Evolutionary conservation across 2,888 invertebrate genomes (phyloP), one percentile per base, ranked within the genome.

Genomic region (Pyrrhia umbra): DNA sequence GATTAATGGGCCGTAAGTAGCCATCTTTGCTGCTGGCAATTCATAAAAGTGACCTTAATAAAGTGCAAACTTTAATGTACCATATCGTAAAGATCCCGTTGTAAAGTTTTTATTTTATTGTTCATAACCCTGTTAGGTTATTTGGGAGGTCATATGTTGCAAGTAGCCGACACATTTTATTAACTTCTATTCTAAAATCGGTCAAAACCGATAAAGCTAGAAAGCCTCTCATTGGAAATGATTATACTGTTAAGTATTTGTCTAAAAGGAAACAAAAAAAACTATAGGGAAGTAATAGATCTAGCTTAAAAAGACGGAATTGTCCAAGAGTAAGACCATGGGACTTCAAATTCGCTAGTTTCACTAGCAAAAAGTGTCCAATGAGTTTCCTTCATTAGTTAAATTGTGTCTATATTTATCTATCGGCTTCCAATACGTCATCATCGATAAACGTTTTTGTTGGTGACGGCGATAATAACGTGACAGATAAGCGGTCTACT

Each of bases 11-110:
- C 54, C 42, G 64, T 52, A 65, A 71, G 61, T 68, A 56, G 63
- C 59, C 21, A 59, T 70, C 39, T 50, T 63, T 55, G 46, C 56
- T 49, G 52, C 55, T 67, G 49, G 54, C 50, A 60, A 71, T 76
- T 74, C 68, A 69, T 75, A 72, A 75, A 72, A 70, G 47, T 58
- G 71, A 67, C 71, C 82, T 76, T 77, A 80, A 77, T 80, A 82
- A 83, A 83, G 69, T 72, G 78, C 69, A 55, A 63, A 74, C 60
- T 83, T 23, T 83, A 79, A 78, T 68, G 78, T 61, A 57, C 60
- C 39, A 71, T 61, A 52, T 78, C 80, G 73, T 75, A 77, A 82
- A 80, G 72, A 76, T 45, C 16, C 68, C 59, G 73, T 43, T 73
- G 71, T 79, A 73, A 80, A 78, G 49, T 69, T 73, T 77, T 75